Evolutionary conservation across 2,888 invertebrate genomes (phyloP).

Genomic region (Cryptus armator): DNA sequence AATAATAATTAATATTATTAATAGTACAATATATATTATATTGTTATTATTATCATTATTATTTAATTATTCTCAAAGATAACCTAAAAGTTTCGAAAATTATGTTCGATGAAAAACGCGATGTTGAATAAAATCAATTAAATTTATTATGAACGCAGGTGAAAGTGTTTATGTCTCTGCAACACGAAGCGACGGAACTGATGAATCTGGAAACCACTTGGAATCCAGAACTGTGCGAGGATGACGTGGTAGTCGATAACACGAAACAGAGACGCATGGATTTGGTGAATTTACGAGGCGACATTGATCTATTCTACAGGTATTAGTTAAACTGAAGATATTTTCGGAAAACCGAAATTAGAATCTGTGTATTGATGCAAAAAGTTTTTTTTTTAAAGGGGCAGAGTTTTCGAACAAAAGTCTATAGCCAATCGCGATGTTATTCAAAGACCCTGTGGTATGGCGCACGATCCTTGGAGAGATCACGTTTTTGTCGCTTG

Average conservation of each 20-base stretch:
- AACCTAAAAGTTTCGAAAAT: no score
- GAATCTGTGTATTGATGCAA: not conserved
- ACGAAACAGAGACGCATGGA: conserved; percentile 30
- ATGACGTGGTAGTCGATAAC: conserved; percentile 1
- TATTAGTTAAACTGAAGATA: not conserved
- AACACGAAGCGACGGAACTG: conserved; percentile 87
- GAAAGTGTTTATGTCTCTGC: conserved; percentile 87
- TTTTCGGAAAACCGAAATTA: not conserved
- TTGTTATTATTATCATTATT: no score
- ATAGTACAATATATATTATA: no score
- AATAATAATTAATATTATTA: no score
- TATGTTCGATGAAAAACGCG: no score
- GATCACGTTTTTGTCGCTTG: conserved; percentile 88
- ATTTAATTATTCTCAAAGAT: no score
- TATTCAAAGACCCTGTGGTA: conserved; percentile 88
- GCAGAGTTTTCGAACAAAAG: conserved; percentile 86
- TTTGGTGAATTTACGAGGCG: conserved; percentile 4
- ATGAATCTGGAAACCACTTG: conserved; percentile 78
- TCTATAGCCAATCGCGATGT: conserved; percentile 86
- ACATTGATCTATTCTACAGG: conserved; percentile 66
- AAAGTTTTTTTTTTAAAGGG: conserved; percentile 80
- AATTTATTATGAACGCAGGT: conserved; percentile 84
- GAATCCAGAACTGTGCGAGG: conserved; percentile 68
- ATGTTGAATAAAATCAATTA: not conserved
- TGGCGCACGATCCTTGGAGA: conserved; percentile 89